These are phyloP conservation scores for Drosophila ironensis DNA, from an alignment of 1,140 invertebrate species.

Conservation along the genomic window DNA sequence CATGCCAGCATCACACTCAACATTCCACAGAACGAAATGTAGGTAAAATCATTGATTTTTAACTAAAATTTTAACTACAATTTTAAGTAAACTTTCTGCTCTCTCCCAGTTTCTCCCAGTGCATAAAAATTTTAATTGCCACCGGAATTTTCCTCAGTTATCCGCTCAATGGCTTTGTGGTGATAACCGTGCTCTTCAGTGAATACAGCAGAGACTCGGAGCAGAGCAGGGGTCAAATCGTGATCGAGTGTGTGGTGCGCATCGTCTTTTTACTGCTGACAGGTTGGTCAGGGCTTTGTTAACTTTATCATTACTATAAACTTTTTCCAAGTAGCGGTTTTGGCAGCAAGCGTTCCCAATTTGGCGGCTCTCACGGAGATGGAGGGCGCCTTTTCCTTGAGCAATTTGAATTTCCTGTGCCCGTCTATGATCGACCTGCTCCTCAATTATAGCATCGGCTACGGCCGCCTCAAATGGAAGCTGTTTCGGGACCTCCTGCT, in stretches of 20 bases:
- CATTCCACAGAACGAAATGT: slow-evolving; percentile 51
- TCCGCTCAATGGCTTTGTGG: slow-evolving; percentile 56
- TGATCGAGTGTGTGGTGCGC: slow-evolving; percentile 30
- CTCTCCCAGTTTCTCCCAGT: slow-evolving; percentile 38
- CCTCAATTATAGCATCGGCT: slow-evolving; percentile 42
- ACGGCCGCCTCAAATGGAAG: slow-evolving; percentile 51
- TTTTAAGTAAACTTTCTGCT: not conserved
- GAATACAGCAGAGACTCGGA: slow-evolving; percentile 7
- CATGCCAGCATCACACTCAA: slow-evolving; percentile 59
- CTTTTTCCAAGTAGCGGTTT: slow-evolving; percentile 28
- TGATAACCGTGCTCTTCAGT: slow-evolving; percentile 54
- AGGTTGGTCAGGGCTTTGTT: slow-evolving; percentile 11
- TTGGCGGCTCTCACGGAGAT: slow-evolving; percentile 59
- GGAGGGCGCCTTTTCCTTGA: slow-evolving; percentile 59
- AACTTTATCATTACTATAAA: not conserved
- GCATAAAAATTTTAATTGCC: slow-evolving; percentile 49
- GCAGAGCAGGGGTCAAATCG: not conserved
- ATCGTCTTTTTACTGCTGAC: slow-evolving; percentile 41
- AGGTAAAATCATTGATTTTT: slow-evolving; percentile 15
- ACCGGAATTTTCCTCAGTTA: slow-evolving; percentile 56
- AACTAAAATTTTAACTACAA: no score
- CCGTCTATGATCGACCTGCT: slow-evolving; percentile 57
- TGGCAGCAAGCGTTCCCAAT: slow-evolving; percentile 53
- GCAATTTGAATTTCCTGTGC: slow-evolving; percentile 59
- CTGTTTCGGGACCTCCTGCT: slow-evolving; percentile 46